Percentiles rank a stretch among this genome's conserved stretches.
Conservation (phyloP, 2,113 vertebrate genomes). For the Phyllostomus hastatus region DNA sequence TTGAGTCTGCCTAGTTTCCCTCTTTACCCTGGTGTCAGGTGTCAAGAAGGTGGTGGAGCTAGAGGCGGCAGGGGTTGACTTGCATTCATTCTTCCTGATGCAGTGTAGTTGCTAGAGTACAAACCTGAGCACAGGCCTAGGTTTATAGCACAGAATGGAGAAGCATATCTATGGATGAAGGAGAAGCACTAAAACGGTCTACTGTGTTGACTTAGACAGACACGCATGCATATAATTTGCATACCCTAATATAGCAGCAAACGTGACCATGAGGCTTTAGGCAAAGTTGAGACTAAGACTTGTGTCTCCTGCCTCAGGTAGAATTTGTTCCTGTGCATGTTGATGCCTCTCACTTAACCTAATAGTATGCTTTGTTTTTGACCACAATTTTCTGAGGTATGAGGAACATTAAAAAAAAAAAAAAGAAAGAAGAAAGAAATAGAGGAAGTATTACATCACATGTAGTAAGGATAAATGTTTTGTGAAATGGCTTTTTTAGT, state of each 20-base stretch:
- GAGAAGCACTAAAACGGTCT: neutral
- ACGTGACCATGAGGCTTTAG: neutral
- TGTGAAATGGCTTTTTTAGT: neutral
- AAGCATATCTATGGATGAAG: neutral
- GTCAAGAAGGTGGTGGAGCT: neutral
- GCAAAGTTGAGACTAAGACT: neutral
- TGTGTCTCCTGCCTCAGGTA: neutral
- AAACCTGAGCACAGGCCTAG: neutral
- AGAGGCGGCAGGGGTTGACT: neutral
- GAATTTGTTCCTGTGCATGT: neutral
- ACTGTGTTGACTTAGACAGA: neutral
- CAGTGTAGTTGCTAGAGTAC: neutral
- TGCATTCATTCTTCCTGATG: neutral
- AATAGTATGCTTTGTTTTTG: neutral
- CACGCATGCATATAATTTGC: neutral
- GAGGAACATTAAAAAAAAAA: neutral
- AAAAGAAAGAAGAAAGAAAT: neutral
- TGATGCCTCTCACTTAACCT: neutral
- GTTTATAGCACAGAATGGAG: neutral
- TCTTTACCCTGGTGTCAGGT: neutral
- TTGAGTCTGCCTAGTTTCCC: neutral
- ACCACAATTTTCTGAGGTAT: neutral
- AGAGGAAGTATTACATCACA: neutral
- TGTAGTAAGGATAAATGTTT: neutral
- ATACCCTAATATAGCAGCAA: neutral